Conservation (phyloP, 2,797 vertebrate species). For the Molossus alvarezi region DNA sequence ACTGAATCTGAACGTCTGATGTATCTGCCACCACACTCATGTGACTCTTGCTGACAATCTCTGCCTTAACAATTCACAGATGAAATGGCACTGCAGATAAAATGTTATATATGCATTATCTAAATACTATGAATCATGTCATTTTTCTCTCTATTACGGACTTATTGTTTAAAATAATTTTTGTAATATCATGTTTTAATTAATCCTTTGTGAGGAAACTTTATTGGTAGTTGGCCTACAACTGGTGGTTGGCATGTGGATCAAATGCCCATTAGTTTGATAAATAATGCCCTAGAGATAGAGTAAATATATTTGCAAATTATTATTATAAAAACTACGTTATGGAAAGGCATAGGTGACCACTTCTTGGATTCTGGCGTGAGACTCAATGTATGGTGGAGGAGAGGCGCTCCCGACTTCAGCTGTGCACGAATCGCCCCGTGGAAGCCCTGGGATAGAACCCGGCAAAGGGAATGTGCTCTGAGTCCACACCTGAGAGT, state of each 20-base stretch:
- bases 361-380: neutral
- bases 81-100: neutral
- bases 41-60: neutral
- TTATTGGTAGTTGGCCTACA: constrained; percentile 34
- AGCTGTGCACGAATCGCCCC: neutral
- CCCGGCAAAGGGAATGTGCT: neutral
- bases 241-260: neutral
- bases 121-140: neutral
- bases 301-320: constrained; percentile 18
- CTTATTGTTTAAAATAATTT: constrained; percentile 52
- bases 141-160: neutral
- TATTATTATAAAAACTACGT: neutral
- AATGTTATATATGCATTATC: neutral
- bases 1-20: neutral
- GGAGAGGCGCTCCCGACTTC: neutral
- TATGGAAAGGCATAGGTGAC: neutral
- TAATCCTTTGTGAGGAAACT: constrained; percentile 36
- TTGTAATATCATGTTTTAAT: neutral
- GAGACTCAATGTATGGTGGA: neutral
- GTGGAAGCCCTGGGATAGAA: neutral
- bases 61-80: neutral
- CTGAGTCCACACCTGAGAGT: neutral
- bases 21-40: neutral
- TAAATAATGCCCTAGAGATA: constrained; percentile 9
- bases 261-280: constrained; percentile 34